Evolutionary conservation across 2,113 vertebrate species (phyloP).

Genomic region (Caranx melampygus): DNA sequence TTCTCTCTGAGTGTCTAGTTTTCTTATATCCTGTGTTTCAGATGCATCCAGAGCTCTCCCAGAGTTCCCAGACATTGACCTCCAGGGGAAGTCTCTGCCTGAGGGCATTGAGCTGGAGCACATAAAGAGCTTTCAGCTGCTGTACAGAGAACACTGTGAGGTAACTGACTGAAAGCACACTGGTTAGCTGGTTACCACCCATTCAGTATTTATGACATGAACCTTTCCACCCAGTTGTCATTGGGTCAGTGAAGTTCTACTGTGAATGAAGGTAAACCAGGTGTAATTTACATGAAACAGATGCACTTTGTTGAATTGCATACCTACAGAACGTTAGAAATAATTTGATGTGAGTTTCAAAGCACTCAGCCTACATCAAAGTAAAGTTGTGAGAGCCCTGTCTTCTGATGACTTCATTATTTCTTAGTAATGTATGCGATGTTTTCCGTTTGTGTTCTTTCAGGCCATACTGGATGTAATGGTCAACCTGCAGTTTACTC

Average conservation of each 20-base stretch:
- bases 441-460: constrained; percentile 15
- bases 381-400: not conserved
- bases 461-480: constrained; percentile 95
- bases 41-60: constrained; percentile 92
- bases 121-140: constrained; percentile 92
- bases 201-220: constrained; percentile 3
- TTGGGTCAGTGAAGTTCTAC: not conserved
- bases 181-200: not conserved
- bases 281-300: not conserved
- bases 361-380: not conserved
- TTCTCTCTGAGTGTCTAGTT: constrained; percentile 4
- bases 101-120: constrained; percentile 90
- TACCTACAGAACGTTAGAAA: no score
- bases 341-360: no score
- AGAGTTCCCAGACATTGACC: constrained; percentile 91
- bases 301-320: no score
- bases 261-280: not conserved
- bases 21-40: constrained; percentile 64
- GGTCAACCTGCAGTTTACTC: constrained; percentile 94
- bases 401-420: not conserved
- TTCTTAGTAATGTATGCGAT: not conserved
- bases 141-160: constrained; percentile 96
- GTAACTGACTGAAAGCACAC: constrained; percentile 68
- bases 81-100: constrained; percentile 89
- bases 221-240: not conserved